These are phyloP conservation scores for Lutjanus erythropterus DNA, from an alignment of 2,113 vertebrate species.

Conservation along the genomic window DNA sequence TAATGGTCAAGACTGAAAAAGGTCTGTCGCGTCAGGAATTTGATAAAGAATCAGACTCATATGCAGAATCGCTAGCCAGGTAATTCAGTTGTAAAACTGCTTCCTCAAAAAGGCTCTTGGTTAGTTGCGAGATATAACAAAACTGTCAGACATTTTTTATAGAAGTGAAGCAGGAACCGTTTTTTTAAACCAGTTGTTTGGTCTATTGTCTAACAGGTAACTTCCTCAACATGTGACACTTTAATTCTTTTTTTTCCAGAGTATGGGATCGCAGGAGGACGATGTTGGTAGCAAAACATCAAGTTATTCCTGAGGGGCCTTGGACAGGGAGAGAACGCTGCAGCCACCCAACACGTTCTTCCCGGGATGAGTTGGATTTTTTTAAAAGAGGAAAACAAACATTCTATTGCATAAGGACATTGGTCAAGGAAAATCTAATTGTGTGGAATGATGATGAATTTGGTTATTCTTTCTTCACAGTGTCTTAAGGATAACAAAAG, in stretches of 20 bases:
- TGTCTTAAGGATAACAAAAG: constrained; percentile 79
- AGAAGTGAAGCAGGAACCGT: not conserved
- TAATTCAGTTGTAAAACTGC: not conserved
- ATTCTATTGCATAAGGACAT: constrained; percentile 84
- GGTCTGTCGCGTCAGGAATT: too few relatives aligned
- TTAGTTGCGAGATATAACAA: not conserved
- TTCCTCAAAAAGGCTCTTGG: not conserved
- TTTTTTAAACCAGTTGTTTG: not conserved
- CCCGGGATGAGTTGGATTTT: constrained; percentile 80
- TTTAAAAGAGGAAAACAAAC: constrained; percentile 79
- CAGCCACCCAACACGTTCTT: constrained; percentile 72
- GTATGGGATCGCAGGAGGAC: constrained; percentile 99
- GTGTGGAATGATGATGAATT: constrained; percentile 82
- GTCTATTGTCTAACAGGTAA: not conserved
- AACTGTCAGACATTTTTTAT: not conserved
- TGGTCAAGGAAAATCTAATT: constrained; percentile 84
- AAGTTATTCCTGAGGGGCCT: constrained; percentile 94
- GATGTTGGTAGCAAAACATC: constrained; percentile 99
- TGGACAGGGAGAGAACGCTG: constrained; percentile 66
- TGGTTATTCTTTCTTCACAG: constrained; percentile 82
- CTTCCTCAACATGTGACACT: not conserved
- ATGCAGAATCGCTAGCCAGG: too few relatives aligned
- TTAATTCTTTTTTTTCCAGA: constrained; percentile 82
- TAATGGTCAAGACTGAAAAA: not conserved
- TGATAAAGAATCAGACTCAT: too few relatives aligned